These are phyloP conservation scores for Dasyornis broadbenti DNA, from an alignment of 2,113 vertebrate genomes.

Conservation along the genomic window DNA sequence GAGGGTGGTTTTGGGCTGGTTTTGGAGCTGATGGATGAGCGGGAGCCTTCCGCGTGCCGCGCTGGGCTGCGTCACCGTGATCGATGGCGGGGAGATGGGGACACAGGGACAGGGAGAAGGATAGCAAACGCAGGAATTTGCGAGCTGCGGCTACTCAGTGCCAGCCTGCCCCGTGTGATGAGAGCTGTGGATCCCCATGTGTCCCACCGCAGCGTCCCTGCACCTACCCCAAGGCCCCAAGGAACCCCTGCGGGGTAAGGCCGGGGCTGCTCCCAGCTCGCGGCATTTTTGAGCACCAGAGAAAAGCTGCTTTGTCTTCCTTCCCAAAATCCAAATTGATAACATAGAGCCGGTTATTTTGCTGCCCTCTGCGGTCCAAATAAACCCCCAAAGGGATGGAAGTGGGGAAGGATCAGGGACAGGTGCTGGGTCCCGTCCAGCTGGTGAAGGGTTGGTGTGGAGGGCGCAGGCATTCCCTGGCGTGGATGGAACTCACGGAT, in stretches of 20 bases:
- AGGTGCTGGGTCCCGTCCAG: not conserved
- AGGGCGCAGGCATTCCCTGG: not conserved
- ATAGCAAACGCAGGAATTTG: accelerated
- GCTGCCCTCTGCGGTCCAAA: not conserved
- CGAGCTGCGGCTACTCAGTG: not conserved
- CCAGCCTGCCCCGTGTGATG: accelerated
- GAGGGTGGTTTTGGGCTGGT: not conserved
- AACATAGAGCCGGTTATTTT: not conserved
- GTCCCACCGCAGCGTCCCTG: not conserved
- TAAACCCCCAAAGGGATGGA: not conserved
- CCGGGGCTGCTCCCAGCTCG: not conserved
- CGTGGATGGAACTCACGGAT: not conserved
- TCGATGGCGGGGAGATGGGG: accelerated
- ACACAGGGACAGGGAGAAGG: not conserved
- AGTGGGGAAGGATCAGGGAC: not conserved
- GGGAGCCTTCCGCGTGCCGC: accelerated
- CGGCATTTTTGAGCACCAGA: not conserved
- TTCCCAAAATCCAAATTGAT: accelerated
- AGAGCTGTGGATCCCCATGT: accelerated
- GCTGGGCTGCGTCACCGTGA: accelerated
- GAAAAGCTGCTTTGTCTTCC: not conserved
- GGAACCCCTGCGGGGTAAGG: accelerated
- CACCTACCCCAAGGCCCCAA: not conserved
- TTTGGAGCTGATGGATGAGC: not conserved
- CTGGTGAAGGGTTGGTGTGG: no score